These are phyloP conservation scores for Barypeithes pellucidus DNA, from an alignment of 2,888 invertebrate genomes.

Conservation along the genomic window DNA sequence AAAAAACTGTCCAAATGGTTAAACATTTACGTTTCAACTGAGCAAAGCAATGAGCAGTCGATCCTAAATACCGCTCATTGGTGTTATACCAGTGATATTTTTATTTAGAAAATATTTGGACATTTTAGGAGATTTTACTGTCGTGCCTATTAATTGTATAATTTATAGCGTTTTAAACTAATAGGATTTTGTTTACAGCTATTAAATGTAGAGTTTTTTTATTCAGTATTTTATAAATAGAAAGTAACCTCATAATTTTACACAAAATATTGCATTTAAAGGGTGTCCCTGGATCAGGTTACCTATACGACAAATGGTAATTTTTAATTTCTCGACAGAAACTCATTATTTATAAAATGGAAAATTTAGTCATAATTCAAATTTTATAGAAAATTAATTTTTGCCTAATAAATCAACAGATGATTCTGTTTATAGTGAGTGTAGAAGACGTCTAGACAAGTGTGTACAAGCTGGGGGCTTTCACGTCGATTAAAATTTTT, in stretches of 20 bases:
- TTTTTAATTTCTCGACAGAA: too few relatives aligned
- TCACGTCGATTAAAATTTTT: too few relatives aligned
- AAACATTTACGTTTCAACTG: slow-evolving; percentile 3
- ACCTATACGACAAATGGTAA: too few relatives aligned
- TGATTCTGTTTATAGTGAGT: too few relatives aligned
- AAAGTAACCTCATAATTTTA: slow-evolving; percentile 11
- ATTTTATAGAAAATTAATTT: too few relatives aligned
- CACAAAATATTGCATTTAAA: neutral
- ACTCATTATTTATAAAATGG: too few relatives aligned
- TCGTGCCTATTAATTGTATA: slow-evolving; percentile 15
- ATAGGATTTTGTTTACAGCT: slow-evolving; percentile 5
- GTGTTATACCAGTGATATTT: slow-evolving; percentile 24
- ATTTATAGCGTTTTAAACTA: slow-evolving; percentile 15
- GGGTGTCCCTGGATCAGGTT: too few relatives aligned
- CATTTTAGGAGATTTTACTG: slow-evolving; percentile 12
- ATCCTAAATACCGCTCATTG: slow-evolving; percentile 6
- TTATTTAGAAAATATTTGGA: neutral
- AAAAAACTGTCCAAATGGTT: slow-evolving; percentile 7
- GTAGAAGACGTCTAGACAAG: too few relatives aligned
- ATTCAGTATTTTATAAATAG: slow-evolving; percentile 26
- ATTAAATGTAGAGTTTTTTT: slow-evolving; percentile 14
- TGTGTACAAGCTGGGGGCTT: too few relatives aligned
- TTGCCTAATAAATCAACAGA: too few relatives aligned
- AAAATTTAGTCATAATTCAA: too few relatives aligned
- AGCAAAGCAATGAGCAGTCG: neutral